These are phyloP conservation scores for Allophyes oxyacanthae DNA, from an alignment of 2,888 invertebrate genomes.

Conservation along the genomic window DNA sequence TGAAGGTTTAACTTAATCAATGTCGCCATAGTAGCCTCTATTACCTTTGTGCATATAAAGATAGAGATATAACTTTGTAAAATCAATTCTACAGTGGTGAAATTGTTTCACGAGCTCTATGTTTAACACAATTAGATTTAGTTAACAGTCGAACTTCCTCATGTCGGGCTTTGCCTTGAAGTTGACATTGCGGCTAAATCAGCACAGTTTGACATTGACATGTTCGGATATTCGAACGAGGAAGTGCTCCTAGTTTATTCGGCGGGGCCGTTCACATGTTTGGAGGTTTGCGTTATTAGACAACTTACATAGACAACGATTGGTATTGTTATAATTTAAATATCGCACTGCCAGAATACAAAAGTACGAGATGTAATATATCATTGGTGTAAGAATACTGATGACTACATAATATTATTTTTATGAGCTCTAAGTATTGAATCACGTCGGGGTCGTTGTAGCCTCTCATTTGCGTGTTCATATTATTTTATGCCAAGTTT, in stretches of 20 bases:
- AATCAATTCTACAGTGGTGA: conserved; percentile 4
- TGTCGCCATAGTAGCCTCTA: no score
- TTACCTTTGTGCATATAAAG: neutral
- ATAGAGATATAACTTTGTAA: no score
- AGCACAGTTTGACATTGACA: conserved; percentile 83
- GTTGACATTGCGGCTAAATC: conserved; percentile 85
- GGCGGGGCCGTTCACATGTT: conserved; percentile 63
- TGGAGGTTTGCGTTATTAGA: conserved; percentile 42
- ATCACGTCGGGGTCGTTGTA: conserved; percentile 71
- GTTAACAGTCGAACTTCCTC: conserved; percentile 72
- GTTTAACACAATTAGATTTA: conserved; percentile 59
- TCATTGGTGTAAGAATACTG: conserved; percentile 45
- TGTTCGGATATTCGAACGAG: conserved; percentile 82
- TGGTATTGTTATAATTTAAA: conserved; percentile 35
- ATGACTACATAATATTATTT: conserved; percentile 54
- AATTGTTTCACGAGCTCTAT: conserved; percentile 54
- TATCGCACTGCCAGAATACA: conserved; percentile 38
- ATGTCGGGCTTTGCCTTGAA: conserved; percentile 74
- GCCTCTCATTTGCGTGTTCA: conserved; percentile 66
- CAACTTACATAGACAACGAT: conserved; percentile 20
- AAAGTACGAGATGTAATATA: conserved; percentile 28
- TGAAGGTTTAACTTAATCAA: no score
- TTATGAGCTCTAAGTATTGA: conserved; percentile 64
- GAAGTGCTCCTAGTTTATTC: conserved; percentile 76
- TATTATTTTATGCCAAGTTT: conserved; percentile 68